A percentile compares a stretch with the other conserved stretches of the same genome.
phyloP scores from a whole-genome alignment of 2,888 invertebrate species.

The Campoletis raptor region DNA sequence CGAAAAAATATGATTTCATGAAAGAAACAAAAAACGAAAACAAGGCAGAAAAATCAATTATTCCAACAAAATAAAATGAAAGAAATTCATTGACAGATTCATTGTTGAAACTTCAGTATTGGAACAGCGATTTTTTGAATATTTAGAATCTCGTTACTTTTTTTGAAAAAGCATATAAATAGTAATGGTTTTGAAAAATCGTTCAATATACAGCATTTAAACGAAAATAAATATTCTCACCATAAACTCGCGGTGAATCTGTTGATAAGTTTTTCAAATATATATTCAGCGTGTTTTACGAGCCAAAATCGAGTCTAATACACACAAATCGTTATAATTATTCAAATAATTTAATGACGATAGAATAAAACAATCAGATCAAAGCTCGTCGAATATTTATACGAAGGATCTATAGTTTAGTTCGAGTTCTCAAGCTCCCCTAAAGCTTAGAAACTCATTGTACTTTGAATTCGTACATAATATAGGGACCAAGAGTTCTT shows the following conservation, averaged over 20 bases:
- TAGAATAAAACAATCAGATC: constrained; percentile 2
- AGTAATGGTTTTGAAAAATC: not conserved
- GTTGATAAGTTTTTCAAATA: not conserved
- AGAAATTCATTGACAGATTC: constrained; percentile 47
- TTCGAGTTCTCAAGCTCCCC: constrained; percentile 50
- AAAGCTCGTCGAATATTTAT: constrained; percentile 32
- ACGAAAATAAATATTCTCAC: not conserved
- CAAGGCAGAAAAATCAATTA: not conserved
- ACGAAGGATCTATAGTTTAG: constrained; percentile 50
- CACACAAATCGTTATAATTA: not conserved
- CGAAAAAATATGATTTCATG: constrained; percentile 44
- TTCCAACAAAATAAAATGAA: constrained; percentile 32
- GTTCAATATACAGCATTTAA: not conserved
- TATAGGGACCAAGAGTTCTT: constrained; percentile 81
- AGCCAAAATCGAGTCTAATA: constrained; percentile 1
- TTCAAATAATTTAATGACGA: constrained; percentile 36
- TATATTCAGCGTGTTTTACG: not conserved
- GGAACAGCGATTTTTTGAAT: not conserved
- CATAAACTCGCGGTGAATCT: not conserved
- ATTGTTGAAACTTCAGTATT: not conserved
- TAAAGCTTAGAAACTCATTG: constrained; percentile 54
- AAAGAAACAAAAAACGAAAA: not conserved
- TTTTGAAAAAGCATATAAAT: too few relatives aligned
- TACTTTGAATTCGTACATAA: constrained; percentile 68
- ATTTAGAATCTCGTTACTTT: not conserved